These are phyloP conservation scores for Lasiommata megera DNA, from an alignment of 2,888 invertebrate genomes.

Conservation along the genomic window DNA sequence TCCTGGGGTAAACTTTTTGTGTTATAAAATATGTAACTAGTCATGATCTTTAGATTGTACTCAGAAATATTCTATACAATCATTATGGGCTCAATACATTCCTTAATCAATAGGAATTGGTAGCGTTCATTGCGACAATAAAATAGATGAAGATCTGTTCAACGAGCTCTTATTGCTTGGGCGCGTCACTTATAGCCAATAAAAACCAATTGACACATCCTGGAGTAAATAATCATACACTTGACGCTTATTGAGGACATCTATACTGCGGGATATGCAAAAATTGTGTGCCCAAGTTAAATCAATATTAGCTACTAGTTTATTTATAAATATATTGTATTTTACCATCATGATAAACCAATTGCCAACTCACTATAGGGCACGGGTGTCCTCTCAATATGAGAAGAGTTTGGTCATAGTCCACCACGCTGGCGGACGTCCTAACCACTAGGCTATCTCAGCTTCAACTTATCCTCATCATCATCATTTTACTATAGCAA, in stretches of 20 bases:
- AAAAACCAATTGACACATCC: slow-evolving; percentile 69
- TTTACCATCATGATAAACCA: too few species aligned
- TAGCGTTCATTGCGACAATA: slow-evolving; percentile 30
- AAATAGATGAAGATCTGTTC: slow-evolving; percentile 38
- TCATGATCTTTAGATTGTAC: too few species aligned
- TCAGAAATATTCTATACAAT: slow-evolving; percentile 2
- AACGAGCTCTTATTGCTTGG: slow-evolving; percentile 43
- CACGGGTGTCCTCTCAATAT: too few species aligned
- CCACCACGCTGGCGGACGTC: too few species aligned
- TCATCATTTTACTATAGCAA: too few species aligned
- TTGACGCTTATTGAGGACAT: slow-evolving; percentile 36
- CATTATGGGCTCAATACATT: neutral
- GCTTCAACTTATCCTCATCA: too few species aligned
- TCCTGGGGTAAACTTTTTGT: too few species aligned
- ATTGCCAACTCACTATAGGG: too few species aligned
- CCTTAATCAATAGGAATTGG: slow-evolving; percentile 21
- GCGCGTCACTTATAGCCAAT: slow-evolving; percentile 60
- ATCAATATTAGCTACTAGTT: slow-evolving; percentile 38
- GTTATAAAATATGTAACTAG: too few species aligned
- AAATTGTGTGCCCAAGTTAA: slow-evolving; percentile 35
- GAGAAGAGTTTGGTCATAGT: too few species aligned
- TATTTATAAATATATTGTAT: neutral
- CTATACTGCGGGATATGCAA: slow-evolving; percentile 38
- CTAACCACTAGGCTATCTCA: too few species aligned
- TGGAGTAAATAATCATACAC: slow-evolving; percentile 35